A percentile compares a stretch with the other conserved stretches of the same genome.
These are phyloP conservation scores for Cerastis rubricosa DNA, from an alignment of 2,888 invertebrate species.

Conservation along the genomic window DNA sequence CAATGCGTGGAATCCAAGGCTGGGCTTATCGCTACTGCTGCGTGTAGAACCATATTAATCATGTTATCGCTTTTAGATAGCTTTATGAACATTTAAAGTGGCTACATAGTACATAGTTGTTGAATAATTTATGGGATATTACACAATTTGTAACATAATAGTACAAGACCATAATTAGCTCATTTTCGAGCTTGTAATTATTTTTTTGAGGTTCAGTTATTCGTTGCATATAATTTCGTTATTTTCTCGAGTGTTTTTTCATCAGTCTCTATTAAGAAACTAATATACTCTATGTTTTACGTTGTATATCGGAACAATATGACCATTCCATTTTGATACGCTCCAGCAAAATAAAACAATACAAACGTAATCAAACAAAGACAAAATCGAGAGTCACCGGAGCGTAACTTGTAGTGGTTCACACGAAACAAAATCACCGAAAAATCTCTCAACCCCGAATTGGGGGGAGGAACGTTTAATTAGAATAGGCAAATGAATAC, in stretches of 20 bases:
- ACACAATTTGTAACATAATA: conserved; percentile 10
- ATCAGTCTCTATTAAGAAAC: conserved; percentile 9
- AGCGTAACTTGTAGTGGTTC: conserved; percentile 82
- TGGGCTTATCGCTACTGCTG: conserved; percentile 69
- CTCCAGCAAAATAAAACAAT: conserved; percentile 65
- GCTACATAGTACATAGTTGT: conserved; percentile 15
- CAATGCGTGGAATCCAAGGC: conserved; percentile 70
- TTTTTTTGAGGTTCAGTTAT: not conserved
- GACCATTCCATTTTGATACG: conserved; percentile 51
- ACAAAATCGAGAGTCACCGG: conserved; percentile 73
- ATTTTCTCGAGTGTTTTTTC: conserved; percentile 9
- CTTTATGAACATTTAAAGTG: conserved; percentile 49
- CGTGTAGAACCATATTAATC: conserved; percentile 70
- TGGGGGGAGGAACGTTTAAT: conserved; percentile 83
- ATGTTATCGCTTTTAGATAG: conserved; percentile 63
- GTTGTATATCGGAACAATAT: conserved; percentile 44
- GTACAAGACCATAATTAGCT: conserved; percentile 14
- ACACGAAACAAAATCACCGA: conserved; percentile 86
- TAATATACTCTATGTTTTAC: conserved; percentile 14
- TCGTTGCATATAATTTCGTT: conserved; percentile 19
- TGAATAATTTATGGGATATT: conserved; percentile 35
- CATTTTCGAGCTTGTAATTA: not conserved
- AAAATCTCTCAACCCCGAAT: conserved; percentile 76
- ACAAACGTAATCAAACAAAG: conserved; percentile 74
- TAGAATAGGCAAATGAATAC: conserved; percentile 83